phyloP scores from a whole-genome alignment of 2,113 vertebrate species.

The Macrotus californicus region DNA sequence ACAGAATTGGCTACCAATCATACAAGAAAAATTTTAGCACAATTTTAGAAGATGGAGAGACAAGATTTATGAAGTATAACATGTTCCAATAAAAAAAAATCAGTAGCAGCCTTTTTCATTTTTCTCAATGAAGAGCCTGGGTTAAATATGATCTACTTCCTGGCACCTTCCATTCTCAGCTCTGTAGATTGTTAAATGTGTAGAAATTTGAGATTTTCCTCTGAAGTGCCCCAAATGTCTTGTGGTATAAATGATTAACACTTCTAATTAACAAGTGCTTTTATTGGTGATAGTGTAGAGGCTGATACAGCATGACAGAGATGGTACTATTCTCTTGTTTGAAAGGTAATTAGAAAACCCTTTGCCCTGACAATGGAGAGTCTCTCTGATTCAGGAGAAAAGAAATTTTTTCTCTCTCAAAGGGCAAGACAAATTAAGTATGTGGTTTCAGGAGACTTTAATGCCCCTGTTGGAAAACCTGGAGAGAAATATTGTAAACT shows the following conservation, averaged over 20 bases:
- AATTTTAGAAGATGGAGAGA: not conserved
- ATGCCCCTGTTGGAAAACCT: not conserved
- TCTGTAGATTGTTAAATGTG: not conserved
- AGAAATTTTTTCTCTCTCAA: slow-evolving; percentile 27
- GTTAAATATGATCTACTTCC: not conserved
- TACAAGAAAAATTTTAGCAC: not conserved
- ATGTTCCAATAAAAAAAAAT: not conserved
- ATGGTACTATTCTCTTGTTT: slow-evolving; percentile 19
- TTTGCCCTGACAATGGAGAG: not conserved
- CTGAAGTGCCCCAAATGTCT: not conserved
- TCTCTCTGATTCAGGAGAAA: slow-evolving; percentile 39
- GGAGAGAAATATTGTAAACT: not conserved
- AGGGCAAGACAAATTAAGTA: slow-evolving; percentile 47
- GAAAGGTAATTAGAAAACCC: slow-evolving; percentile 30
- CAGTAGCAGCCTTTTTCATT: not conserved
- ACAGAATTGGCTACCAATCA: not conserved
- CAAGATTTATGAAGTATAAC: not conserved
- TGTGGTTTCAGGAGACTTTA: not conserved
- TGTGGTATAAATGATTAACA: not conserved
- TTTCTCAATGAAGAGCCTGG: not conserved
- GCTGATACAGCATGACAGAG: not conserved
- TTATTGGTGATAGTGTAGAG: not conserved
- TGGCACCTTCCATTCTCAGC: not conserved
- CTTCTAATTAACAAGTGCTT: slow-evolving; percentile 36
- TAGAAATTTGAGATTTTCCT: slow-evolving; percentile 15